These are phyloP conservation scores for Drosophila pegasa DNA, from an alignment of 2,888 invertebrate species.

Conservation along the genomic window DNA sequence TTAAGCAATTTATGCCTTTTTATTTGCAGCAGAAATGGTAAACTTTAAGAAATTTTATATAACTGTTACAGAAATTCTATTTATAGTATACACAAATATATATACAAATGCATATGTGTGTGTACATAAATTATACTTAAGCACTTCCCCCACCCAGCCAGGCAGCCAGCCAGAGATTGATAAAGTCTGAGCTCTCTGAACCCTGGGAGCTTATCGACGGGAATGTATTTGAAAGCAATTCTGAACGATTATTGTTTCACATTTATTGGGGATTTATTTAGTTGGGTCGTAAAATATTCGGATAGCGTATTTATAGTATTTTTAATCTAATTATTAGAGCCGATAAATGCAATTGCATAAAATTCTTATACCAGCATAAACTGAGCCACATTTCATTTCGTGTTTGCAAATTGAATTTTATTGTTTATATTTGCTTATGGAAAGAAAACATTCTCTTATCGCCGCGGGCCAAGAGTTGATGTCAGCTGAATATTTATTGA, in stretches of 20 bases:
- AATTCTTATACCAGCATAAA: background rate
- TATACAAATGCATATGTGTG: background rate
- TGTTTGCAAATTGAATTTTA: background rate
- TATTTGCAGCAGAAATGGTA: no score
- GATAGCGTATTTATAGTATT: background rate
- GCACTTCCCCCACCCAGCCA: no score
- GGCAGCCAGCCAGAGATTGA: slow-evolving; percentile 8
- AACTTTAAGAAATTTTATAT: no score
- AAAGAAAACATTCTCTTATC: slow-evolving; percentile 5
- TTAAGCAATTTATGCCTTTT: background rate
- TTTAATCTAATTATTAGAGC: background rate
- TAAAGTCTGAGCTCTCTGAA: slow-evolving; percentile 21
- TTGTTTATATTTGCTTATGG: background rate
- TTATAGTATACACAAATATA: no score
- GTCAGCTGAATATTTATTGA: background rate
- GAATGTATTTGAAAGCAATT: background rate
- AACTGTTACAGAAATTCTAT: no score
- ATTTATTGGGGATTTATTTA: background rate
- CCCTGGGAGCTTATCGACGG: slow-evolving; percentile 16
- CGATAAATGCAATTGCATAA: background rate
- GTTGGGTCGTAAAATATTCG: background rate
- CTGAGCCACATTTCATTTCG: background rate
- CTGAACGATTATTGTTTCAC: background rate
- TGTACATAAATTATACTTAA: background rate
- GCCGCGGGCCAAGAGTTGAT: background rate